These are phyloP conservation scores for Daboia siamensis DNA, from an alignment of 2,113 vertebrate species.

Conservation along the genomic window DNA sequence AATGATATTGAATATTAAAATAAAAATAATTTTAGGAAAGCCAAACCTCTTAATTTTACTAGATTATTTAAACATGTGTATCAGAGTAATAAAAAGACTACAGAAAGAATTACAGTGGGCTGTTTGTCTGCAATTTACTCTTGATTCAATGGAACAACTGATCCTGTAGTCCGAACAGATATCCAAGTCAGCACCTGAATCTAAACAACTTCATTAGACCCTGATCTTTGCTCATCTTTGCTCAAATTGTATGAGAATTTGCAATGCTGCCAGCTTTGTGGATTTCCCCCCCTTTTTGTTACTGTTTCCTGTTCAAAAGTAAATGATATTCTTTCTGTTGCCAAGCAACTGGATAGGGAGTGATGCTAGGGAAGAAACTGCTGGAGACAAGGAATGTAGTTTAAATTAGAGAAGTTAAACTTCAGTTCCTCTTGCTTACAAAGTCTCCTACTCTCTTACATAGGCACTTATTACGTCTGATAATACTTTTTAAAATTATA, in stretches of 20 bases:
- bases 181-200: constrained; percentile 64
- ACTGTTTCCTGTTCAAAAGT: constrained; percentile 63
- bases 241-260: constrained; percentile 59
- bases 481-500: constrained; percentile 15
- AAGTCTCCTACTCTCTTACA: background rate
- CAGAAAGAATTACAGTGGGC: constrained; percentile 59
- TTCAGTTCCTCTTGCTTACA: constrained; percentile 20
- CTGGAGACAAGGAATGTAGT: background rate
- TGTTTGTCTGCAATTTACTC: constrained; percentile 78
- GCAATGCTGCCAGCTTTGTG: constrained; percentile 59
- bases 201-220: constrained; percentile 72
- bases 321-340: constrained; percentile 57
- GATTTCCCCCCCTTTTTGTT: constrained; percentile 62
- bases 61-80: constrained; percentile 44
- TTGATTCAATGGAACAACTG: constrained; percentile 72
- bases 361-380: background rate
- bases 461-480: constrained; percentile 19
- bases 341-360: constrained; percentile 46
- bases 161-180: constrained; percentile 64
- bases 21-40: background rate
- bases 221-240: constrained; percentile 34
- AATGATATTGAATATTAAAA: background rate
- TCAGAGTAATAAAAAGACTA: constrained; percentile 55
- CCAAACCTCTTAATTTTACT: constrained; percentile 45
- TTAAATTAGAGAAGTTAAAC: constrained; percentile 31